Evolutionary conservation across 2,797 vertebrate species (phyloP), one percentile per base, ranked within the genome.

Genomic region (Ambastaia sidthimunki): DNA sequence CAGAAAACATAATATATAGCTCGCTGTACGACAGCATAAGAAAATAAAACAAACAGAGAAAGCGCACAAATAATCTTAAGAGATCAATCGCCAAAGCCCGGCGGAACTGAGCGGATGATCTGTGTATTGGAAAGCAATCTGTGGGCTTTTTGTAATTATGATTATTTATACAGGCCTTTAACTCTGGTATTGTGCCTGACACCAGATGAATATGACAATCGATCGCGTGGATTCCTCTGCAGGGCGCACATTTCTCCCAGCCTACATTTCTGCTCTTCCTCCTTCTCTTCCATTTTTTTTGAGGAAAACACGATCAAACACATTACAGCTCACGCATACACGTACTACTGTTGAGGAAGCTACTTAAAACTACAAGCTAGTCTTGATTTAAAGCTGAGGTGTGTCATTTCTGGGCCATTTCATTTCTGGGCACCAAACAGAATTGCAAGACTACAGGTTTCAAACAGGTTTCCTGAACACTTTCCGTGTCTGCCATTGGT

Each of bases 121-220:
- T 91, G 92, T 90, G 89, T 92, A 92, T 93, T 90, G 89, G 91
- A 93, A 94, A 92, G 91, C 92, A 90, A 94, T 94, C 92, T 92
- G 77, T 86, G 87, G 87, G 88, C 88, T 81, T 89, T 93, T 92
- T 91, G 89, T 92, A 91, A 93, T 94, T 92, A 93, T 90, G 91
- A 91, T 94, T 93, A 94, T 94, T 93, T 94, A 94, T 93, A 92
- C 90, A 90, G 88, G 89, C 88, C 87, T 47, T 78, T 88, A 80
- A 85, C 85, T 85, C 83, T 72, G 21, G 90, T 92, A 91, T 87
- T 91, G 89, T 89, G 80, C 44, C 87, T 80, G 89, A 88, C 85
- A 89, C 89, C 89, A 87, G 91, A 90, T 86, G 83, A 91, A 92
- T 89, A 87, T 88, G 88, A 88, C 90, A 92, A 94, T 93, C 90